Base-by-base conservation (phyloP, 2,888 invertebrate genomes). In the Anthophora plumipes region DNA sequence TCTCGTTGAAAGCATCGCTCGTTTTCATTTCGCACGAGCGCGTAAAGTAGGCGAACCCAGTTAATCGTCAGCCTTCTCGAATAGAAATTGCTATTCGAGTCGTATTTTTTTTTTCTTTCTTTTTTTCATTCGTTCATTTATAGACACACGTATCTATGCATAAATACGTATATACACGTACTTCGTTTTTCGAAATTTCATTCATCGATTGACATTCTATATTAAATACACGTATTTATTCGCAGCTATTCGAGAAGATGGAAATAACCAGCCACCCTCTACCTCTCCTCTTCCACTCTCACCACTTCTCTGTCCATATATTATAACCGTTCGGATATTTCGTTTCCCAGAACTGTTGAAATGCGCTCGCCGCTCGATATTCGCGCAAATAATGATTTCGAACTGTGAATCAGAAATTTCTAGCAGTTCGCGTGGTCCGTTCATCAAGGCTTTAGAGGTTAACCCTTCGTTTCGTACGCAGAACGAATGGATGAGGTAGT, bases 381-480 rank as follows among this genome's bases (percentile, higher is more conserved):
- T 55, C 74, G 60, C 12, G 60, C 25, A 80, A 74, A 80, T 66
- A 80, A 79, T 66, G 68, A 81, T 60, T 74, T 55, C 55, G 69
- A 69, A 64, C 57, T 48, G 25, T 59, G 59, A 60, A 66, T 17
- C 57, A 69, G 75, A 77, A 80, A 85, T 85, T 87, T 75, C 82
- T 80, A 68, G 74, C 71, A 59, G 67, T 67, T 54, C 55, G 57
- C 54, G 69, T 61, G 61, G 69, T 67, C 72, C 61, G 64, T 76
- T 70, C 69, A 61, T 48, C 64, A 61, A 69, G 81, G 87, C 79
- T 66, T 71, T 59, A 60, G 80, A 64, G 86, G 89, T 86, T 88
- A 84, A 85, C 78, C 87, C 70, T 83, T 74, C 71, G 79, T 82
- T 85, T 70, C 83, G 77, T 84, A 80, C 82, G 82, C 63, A 79